Base-by-base conservation (phyloP, 2,888 invertebrate genomes). In the Protonemura montana region DNA sequence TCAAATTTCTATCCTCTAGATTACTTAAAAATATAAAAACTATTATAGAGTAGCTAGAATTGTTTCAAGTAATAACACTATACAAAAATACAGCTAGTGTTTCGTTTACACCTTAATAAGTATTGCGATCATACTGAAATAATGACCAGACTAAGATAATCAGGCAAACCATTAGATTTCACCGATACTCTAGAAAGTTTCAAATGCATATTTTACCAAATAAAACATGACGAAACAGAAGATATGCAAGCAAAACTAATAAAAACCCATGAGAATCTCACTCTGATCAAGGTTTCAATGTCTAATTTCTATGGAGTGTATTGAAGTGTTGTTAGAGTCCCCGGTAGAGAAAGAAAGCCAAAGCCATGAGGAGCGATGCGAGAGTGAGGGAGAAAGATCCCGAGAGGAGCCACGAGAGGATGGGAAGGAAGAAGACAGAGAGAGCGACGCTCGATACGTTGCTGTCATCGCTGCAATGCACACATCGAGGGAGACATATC, bases 321-420 rank as follows among this genome's bases (percentile, higher is more conserved):
- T 26, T 82, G 41, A 78, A 80, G 83, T 35, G 13, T 16, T 25
- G 42, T 87, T 86, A 88, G 28, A 88, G 41, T 85, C 85, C 85
- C n/a, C 86, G 85, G 85, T 87, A 87, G 26, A 87, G 29, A 29
- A 87, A 76, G 27, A 87, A 28, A 42, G 88, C 87, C n/a, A 87
- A 30, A 28, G 85, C 85, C 41, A 88, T 27, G 76, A 88, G 87
- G 29, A 87, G 77, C 41, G 88, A 88, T 82, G 88, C 87, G 27
- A 88, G 28, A 25, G 88, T 86, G 25, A 89, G 86, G 27, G 87
- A 85, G 29, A 86, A 78, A 25, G 88, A 88, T 25, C 85, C 88
- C 76, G 87, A 87, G 30, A 89, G 85, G 35, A 88, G 80, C 88
- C 88, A 89, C 82, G 89, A 89, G 28, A 89, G 87, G 85, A 89